Conservation (phyloP, 2,113 vertebrate species). For the Melanerpes formicivorus region DNA sequence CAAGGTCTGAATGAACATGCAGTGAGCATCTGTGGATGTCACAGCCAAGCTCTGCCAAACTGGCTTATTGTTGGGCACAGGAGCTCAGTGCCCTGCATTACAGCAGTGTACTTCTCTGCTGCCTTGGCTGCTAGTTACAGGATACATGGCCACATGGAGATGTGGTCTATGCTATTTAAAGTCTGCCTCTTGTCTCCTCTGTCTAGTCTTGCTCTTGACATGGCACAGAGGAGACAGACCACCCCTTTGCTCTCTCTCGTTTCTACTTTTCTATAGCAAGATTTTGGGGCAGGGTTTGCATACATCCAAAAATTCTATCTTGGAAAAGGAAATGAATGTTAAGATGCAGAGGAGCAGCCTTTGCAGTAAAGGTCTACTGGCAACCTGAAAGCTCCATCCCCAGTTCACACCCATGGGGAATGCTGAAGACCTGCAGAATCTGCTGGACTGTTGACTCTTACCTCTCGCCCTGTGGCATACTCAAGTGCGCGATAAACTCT, state of each 20-base stretch:
- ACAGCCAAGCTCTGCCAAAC: background rate
- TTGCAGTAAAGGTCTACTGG: background rate
- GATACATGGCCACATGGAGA: background rate
- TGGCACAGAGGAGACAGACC: no score
- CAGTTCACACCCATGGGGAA: background rate
- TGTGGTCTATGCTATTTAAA: no score
- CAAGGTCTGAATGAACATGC: background rate
- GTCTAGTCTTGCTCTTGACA: no score
- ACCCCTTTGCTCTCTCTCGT: no score
- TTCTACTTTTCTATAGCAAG: no score
- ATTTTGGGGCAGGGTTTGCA: no score
- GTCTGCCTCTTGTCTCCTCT: background rate
- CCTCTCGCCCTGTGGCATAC: slow-evolving; percentile 96
- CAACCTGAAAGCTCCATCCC: background rate
- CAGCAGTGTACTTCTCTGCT: background rate
- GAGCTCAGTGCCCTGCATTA: background rate
- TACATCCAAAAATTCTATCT: no score
- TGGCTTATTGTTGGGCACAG: background rate
- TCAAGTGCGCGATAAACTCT: slow-evolving; percentile 97
- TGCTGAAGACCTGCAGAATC: background rate
- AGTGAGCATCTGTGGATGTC: background rate
- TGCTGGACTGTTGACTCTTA: slow-evolving; percentile 42
- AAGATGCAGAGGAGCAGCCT: background rate
- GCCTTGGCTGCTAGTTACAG: background rate
- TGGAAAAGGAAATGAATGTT: no score